Percentiles rank a stretch among this genome's conserved stretches.
Evolutionary conservation across 2,113 vertebrate species (phyloP).

Genomic region (Myotis brandtii): DNA sequence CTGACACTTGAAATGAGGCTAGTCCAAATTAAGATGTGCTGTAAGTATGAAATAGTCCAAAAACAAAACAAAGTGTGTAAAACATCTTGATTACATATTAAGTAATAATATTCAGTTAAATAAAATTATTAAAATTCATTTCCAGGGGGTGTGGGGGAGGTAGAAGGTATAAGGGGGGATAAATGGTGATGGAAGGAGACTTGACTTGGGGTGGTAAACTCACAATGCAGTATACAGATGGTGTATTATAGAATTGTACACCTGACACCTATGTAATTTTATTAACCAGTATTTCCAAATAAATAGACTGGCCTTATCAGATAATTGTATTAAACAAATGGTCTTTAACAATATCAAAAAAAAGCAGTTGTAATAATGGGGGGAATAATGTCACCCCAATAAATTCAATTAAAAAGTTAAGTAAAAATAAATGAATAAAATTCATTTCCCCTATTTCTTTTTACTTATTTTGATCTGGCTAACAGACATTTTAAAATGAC

Average conservation of each 20-base stretch:
- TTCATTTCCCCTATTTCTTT: neutral
- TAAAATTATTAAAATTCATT: slow-evolving; percentile 1
- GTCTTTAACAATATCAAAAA: no score
- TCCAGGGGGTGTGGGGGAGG: neutral
- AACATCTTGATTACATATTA: neutral
- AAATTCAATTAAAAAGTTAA: neutral
- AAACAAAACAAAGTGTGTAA: neutral
- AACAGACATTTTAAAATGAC: neutral
- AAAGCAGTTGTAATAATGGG: no score
- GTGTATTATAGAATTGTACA: neutral
- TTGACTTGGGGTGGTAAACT: neutral
- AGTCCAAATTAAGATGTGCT: neutral
- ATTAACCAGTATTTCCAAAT: neutral
- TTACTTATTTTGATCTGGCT: slow-evolving; percentile 12
- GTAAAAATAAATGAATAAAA: neutral
- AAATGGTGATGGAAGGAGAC: neutral
- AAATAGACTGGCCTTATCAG: no score
- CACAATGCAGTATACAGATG: neutral
- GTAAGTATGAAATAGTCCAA: neutral
- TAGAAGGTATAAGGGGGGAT: neutral
- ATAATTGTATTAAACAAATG: no score
- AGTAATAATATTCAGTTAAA: neutral
- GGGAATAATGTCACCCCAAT: neutral
- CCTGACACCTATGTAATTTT: neutral
- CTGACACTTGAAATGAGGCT: neutral